Evolutionary conservation across 2,797 vertebrate species (phyloP).

Genomic region (Onychomys torridus): DNA sequence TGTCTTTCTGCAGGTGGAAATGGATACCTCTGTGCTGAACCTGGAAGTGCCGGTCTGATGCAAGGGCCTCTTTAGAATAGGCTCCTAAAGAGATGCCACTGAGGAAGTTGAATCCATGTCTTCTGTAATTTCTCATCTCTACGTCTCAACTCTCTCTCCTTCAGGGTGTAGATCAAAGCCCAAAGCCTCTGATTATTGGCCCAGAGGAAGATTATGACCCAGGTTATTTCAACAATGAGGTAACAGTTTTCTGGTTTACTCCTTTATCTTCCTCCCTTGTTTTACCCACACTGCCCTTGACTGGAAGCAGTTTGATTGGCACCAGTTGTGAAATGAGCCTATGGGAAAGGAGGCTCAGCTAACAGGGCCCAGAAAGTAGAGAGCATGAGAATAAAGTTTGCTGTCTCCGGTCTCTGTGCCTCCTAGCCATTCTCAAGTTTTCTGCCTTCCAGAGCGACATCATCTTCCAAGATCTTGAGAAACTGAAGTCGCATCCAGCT

Average conservation of each 20-base stretch:
- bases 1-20: slow-evolving; percentile 52
- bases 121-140: slow-evolving; percentile 8
- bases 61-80: background rate
- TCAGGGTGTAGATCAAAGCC: slow-evolving; percentile 82
- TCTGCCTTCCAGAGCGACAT: slow-evolving; percentile 86
- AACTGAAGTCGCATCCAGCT: slow-evolving; percentile 92
- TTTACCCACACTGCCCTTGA: background rate
- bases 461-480: slow-evolving; percentile 94
- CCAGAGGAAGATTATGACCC: slow-evolving; percentile 95
- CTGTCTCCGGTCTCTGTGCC: background rate
- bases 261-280: slow-evolving; percentile 4
- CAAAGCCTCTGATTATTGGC: slow-evolving; percentile 91
- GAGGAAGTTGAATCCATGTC: background rate
- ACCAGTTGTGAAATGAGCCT: background rate
- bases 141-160: background rate
- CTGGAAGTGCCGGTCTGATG: background rate
- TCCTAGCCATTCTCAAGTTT: background rate
- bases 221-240: slow-evolving; percentile 92
- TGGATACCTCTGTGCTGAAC: slow-evolving; percentile 43
- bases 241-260: slow-evolving; percentile 65
- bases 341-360: background rate
- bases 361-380: background rate
- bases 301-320: background rate
- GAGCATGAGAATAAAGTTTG: background rate
- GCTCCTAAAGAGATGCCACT: background rate